phyloP scores from a whole-genome alignment of 2,888 invertebrate genomes.

The Meiosimyza platycephala region DNA sequence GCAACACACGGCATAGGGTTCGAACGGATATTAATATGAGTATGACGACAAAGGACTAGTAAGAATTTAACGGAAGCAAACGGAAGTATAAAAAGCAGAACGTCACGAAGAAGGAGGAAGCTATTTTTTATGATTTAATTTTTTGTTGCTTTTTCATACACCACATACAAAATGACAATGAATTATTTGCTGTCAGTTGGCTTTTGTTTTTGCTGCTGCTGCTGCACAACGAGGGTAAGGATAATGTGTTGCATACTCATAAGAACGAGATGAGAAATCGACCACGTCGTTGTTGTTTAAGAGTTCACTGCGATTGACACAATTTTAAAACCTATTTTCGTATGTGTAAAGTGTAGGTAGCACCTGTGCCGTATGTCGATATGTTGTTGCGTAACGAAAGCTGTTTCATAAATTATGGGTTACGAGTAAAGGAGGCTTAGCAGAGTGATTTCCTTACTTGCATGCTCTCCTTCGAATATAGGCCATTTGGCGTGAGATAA shows the following conservation, averaged over 20 bases:
- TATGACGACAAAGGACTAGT: slow-evolving; percentile 22
- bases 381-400: background rate
- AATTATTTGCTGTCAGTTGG: slow-evolving; percentile 56
- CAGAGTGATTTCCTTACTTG: background rate
- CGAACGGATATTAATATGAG: slow-evolving; percentile 30
- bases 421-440: background rate
- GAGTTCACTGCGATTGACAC: slow-evolving; percentile 52
- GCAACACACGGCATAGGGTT: slow-evolving; percentile 14
- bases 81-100: background rate
- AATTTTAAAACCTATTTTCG: slow-evolving; percentile 59
- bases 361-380: slow-evolving; percentile 55
- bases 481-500: background rate
- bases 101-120: background rate
- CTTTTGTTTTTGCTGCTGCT: slow-evolving; percentile 32
- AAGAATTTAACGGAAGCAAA: slow-evolving; percentile 1
- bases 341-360: slow-evolving; percentile 57
- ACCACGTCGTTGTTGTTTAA: slow-evolving; percentile 32
- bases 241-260: slow-evolving; percentile 26
- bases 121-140: slow-evolving; percentile 6
- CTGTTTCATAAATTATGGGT: slow-evolving; percentile 5
- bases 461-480: background rate
- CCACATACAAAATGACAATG: slow-evolving; percentile 55
- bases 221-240: slow-evolving; percentile 1
- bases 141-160: background rate
- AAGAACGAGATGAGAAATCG: background rate